Evolutionary conservation across 2,888 invertebrate genomes (phyloP), one percentile per base, ranked within the genome.

Genomic region (Sarcophaga carnaria): DNA sequence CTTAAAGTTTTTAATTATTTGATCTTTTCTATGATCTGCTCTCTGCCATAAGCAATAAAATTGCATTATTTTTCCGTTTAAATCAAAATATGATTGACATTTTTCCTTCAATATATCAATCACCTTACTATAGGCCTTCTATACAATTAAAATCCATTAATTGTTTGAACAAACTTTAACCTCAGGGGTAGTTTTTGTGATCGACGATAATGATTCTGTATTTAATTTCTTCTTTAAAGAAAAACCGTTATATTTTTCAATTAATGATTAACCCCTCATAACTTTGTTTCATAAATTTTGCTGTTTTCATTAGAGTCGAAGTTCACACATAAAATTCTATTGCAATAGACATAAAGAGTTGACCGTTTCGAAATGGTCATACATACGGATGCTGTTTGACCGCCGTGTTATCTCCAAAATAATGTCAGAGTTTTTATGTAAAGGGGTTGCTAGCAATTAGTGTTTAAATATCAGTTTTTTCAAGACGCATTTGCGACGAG

Each of bases 111-210:
- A 37, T 37, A 37, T 63, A 87, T 84, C 84, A 87, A 87, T 87
- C 87, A 87, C 54, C 76, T 10, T 76, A 60, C 47, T 66, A 17
- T 54, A 3, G 54, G 17, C 4, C 17, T 17, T 4, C 12, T 14
- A 54, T 66, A 84, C 81, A 87, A 84, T 87, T 79, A 71, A 79
- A 82, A 47, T 79, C 22, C 79, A 71, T 84, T 84, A 87, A 87
- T 87, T 82, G 87, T 71, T 82, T 72, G 20, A 66, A 59, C 71
- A 81, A 87, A 84, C 84, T 87, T 84, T 87, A 87, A 87, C 87
- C 87, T 79, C 67, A 75, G 70, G 87, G 87, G 87, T 87, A 67
- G 87, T 79, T 87, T 74, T 54, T 54, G 14, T 45, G 49, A 37
- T 69, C 64, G 27, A 12, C 22, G 17, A 64, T 14, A 8, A n/a